Conservation (phyloP, 2,888 invertebrate genomes). For the Tubiluchus corallicola region DNA sequence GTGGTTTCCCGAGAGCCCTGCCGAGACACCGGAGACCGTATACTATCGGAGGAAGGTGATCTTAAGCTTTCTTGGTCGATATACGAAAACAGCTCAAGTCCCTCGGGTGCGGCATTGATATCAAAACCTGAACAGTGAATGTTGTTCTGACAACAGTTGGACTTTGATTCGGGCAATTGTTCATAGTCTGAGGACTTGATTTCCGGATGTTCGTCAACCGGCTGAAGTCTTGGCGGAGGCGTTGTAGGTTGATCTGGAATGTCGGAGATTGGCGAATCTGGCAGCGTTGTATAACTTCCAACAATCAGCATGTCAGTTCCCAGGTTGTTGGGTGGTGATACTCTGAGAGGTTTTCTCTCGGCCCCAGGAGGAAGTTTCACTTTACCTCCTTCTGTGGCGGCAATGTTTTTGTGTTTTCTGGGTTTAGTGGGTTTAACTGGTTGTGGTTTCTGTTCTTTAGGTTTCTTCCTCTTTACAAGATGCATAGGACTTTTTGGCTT, state of each 20-base stretch:
- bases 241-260: too few species aligned
- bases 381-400: too few species aligned
- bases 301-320: too few species aligned
- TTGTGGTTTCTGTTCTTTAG: conserved; percentile 4
- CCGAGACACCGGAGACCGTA: conserved; percentile 11
- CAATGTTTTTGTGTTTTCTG: neutral
- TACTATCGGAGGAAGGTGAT: conserved; percentile 19
- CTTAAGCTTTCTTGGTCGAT: conserved; percentile 26
- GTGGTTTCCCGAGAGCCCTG: too few species aligned
- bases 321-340: too few species aligned
- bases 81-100: conserved; percentile 20
- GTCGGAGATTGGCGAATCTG: neutral
- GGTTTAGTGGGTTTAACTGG: neutral
- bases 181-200: neutral
- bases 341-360: neutral
- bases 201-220: neutral
- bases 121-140: neutral
- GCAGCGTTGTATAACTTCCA: neutral
- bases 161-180: neutral
- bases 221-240: neutral
- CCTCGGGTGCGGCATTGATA: conserved; percentile 13
- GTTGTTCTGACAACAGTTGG: too few species aligned
- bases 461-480: conserved; percentile 1
- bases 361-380: neutral
- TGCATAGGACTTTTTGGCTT: conserved; percentile 15